Conservation (phyloP, 2,797 vertebrate species). For the Delichon dasypus region DNA sequence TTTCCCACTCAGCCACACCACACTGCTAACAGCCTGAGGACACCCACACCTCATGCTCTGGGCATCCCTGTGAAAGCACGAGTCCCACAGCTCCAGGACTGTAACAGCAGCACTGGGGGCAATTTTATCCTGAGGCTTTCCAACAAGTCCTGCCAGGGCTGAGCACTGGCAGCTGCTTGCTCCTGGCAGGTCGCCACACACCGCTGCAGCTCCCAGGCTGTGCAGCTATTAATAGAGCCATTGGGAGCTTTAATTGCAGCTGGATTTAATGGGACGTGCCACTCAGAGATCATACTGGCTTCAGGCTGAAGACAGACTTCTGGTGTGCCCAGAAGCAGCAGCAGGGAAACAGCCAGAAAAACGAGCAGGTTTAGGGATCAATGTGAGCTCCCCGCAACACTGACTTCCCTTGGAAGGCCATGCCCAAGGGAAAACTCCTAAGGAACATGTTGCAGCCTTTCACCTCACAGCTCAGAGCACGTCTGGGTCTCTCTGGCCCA, state of each 20-base stretch:
- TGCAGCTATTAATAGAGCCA: constrained; percentile 43
- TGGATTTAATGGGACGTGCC: not conserved
- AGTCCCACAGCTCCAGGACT: not conserved
- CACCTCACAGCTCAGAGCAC: not conserved
- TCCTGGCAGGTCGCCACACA: not conserved
- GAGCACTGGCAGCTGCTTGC: not conserved
- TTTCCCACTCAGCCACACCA: not conserved
- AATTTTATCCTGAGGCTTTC: not conserved
- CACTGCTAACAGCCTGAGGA: not conserved
- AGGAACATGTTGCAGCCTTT: not conserved
- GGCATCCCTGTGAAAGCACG: not conserved
- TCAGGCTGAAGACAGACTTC: not conserved
- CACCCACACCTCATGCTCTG: rapidly evolving
- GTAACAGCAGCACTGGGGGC: rapidly evolving
- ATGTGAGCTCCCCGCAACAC: rapidly evolving
- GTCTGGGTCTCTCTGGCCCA: rapidly evolving
- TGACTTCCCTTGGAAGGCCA: not conserved
- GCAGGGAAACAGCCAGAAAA: not conserved
- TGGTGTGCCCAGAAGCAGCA: not conserved
- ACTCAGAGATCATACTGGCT: not conserved
- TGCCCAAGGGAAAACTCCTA: not conserved
- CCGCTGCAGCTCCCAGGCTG: not conserved
- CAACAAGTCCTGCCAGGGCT: not conserved
- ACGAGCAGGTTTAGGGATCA: not conserved
- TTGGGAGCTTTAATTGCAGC: constrained; percentile 36